These are phyloP conservation scores for Drosophila longiperda DNA, from an alignment of 2,888 invertebrate genomes.

Conservation along the genomic window DNA sequence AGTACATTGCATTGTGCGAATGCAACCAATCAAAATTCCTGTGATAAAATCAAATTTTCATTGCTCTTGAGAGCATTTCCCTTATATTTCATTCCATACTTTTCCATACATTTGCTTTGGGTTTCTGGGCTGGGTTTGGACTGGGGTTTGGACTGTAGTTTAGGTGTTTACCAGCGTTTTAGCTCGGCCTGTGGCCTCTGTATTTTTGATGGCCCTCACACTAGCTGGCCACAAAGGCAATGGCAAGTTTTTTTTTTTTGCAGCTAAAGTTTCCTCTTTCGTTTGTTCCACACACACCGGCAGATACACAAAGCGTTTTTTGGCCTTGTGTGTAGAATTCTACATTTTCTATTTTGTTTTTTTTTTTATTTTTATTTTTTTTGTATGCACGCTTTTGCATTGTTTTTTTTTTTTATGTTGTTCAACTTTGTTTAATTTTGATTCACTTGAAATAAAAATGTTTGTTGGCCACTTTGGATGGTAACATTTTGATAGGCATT, in stretches of 20 bases:
- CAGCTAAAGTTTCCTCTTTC: constrained; percentile 70
- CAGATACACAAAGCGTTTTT: constrained; percentile 53
- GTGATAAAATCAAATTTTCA: constrained; percentile 79
- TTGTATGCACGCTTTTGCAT: background rate
- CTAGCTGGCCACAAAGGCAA: constrained; percentile 64
- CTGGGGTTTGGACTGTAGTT: constrained; percentile 15
- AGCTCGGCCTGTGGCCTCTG: constrained; percentile 23
- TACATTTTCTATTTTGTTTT: background rate
- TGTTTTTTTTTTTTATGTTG: constrained; percentile 21
- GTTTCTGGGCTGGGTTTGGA: background rate
- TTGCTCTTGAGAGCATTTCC: constrained; percentile 69
- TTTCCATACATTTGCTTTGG: constrained; percentile 32
- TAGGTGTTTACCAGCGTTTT: constrained; percentile 46
- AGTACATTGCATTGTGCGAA: constrained; percentile 52
- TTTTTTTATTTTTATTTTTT: constrained; percentile 14
- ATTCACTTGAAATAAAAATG: constrained; percentile 12
- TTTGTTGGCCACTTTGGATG: constrained; percentile 12
- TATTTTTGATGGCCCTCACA: constrained; percentile 47
- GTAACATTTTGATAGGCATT: constrained; percentile 7
- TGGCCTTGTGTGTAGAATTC: constrained; percentile 50
- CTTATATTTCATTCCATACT: constrained; percentile 50
- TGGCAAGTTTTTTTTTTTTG: constrained; percentile 43
- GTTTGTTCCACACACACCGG: constrained; percentile 54
- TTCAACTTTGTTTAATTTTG: constrained; percentile 2
- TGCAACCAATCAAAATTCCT: constrained; percentile 79